Evolutionary conservation across 2,888 invertebrate species (phyloP).

Genomic region (Heliothis peltigera): DNA sequence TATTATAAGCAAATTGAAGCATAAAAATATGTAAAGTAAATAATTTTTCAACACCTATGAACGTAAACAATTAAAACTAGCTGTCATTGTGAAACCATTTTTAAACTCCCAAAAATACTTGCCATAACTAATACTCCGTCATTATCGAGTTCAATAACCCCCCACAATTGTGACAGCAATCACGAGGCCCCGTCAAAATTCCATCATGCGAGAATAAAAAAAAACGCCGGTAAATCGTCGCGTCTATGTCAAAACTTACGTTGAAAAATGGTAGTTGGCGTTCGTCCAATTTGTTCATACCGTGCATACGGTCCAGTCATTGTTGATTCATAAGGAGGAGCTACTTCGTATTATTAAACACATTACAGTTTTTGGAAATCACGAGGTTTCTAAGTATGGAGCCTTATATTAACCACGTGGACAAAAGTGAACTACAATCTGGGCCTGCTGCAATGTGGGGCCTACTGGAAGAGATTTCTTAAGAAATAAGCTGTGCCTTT

Average conservation of each 20-base stretch:
- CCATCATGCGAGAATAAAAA: conserved; percentile 49
- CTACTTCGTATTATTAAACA: conserved; percentile 59
- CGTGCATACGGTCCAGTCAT: conserved; percentile 61
- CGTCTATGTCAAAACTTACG: conserved; percentile 54
- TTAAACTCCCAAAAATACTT: conserved; percentile 43
- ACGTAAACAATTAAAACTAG: conserved; percentile 28
- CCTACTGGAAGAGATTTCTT: no score
- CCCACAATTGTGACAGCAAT: conserved; percentile 46
- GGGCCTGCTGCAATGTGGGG: no score
- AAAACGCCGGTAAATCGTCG: conserved; percentile 48
- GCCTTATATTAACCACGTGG: no score
- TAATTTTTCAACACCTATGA: neutral
- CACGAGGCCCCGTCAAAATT: conserved; percentile 56
- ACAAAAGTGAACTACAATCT: no score
- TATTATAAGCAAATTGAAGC: no score
- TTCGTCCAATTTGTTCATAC: conserved; percentile 59
- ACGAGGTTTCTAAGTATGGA: conserved; percentile 20
- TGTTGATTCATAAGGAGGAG: conserved; percentile 61
- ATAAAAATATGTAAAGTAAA: neutral
- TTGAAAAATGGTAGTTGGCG: conserved; percentile 63
- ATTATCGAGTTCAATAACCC: conserved; percentile 57
- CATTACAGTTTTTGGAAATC: conserved; percentile 41
- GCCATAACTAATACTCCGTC: conserved; percentile 33
- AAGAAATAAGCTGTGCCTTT: no score
- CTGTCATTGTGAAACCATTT: conserved; percentile 26